Conservation (phyloP, 2,888 invertebrate species). For the Trissonchulus sp. region DNA sequence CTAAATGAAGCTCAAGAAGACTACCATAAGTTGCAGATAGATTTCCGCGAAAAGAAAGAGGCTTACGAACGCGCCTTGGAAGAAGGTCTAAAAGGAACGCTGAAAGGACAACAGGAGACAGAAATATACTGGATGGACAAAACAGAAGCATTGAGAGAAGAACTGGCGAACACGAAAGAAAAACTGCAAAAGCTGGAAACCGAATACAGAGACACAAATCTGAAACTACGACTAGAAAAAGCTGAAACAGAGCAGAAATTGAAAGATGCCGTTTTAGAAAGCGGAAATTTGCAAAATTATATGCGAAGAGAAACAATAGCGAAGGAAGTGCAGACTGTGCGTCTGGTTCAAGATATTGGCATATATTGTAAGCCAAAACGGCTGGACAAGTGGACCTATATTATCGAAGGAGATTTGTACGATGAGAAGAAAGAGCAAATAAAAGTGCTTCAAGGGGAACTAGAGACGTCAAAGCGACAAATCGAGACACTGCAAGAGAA, state of each 20-base stretch:
- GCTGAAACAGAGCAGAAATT: conserved; percentile 22
- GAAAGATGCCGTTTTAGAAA: conserved; percentile 4
- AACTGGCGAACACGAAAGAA: background rate
- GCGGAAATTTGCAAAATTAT: background rate
- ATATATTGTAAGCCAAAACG: background rate
- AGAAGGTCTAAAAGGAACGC: background rate
- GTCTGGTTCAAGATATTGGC: background rate
- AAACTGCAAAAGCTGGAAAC: conserved; percentile 4
- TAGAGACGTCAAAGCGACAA: conserved; percentile 42
- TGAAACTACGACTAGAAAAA: conserved; percentile 22
- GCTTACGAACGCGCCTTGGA: conserved; percentile 6
- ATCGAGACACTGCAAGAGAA: conserved; percentile 42
- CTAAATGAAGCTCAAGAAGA: conserved; percentile 10
- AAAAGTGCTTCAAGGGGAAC: conserved; percentile 41
- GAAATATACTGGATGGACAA: conserved; percentile 16
- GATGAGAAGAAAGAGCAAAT: conserved; percentile 43
- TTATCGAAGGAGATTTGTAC: conserved; percentile 41
- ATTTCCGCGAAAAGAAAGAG: background rate
- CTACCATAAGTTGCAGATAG: background rate
- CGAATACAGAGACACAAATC: background rate
- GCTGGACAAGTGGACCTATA: background rate
- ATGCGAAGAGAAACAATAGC: background rate
- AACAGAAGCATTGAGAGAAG: background rate
- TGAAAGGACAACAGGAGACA: background rate
- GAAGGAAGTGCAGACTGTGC: conserved; percentile 2